phyloP scores from a whole-genome alignment of 2,113 vertebrate genomes.

The Neoarius graeffei region DNA sequence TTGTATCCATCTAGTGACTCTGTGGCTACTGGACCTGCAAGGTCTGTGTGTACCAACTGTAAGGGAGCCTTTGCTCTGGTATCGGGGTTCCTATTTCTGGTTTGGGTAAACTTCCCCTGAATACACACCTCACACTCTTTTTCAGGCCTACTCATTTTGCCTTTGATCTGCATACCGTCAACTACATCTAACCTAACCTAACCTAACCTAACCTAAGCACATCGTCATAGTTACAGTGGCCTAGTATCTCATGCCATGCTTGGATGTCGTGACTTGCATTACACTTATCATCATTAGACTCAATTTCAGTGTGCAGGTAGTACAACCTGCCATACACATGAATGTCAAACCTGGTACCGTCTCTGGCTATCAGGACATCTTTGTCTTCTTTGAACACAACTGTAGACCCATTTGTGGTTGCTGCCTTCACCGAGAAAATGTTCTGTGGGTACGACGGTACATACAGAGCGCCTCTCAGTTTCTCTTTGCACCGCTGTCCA shows the following conservation, averaged over 20 bases:
- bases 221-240: constrained; percentile 37
- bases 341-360: constrained; percentile 22
- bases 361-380: not conserved
- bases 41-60: constrained; percentile 14
- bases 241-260: constrained; percentile 46
- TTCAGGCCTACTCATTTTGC: not conserved
- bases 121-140: constrained; percentile 27
- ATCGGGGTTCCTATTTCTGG: constrained; percentile 16
- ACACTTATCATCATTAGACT: constrained; percentile 8
- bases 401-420: constrained; percentile 3
- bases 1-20: constrained; percentile 24
- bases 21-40: constrained; percentile 29
- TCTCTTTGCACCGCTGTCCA: not conserved
- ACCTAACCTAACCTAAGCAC: constrained; percentile 24
- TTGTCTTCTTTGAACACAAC: constrained; percentile 25
- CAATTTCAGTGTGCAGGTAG: constrained; percentile 19
- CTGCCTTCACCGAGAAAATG: constrained; percentile 27
- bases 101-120: constrained; percentile 30
- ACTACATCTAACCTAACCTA: too few relatives aligned
- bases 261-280: constrained; percentile 26
- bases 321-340: constrained; percentile 9
- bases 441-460: constrained; percentile 16
- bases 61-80: not conserved
- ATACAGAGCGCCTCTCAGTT: constrained; percentile 10
- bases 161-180: constrained; percentile 44